phyloP scores from a whole-genome alignment of 2,888 invertebrate species.

The Cactoblastis cactorum region DNA sequence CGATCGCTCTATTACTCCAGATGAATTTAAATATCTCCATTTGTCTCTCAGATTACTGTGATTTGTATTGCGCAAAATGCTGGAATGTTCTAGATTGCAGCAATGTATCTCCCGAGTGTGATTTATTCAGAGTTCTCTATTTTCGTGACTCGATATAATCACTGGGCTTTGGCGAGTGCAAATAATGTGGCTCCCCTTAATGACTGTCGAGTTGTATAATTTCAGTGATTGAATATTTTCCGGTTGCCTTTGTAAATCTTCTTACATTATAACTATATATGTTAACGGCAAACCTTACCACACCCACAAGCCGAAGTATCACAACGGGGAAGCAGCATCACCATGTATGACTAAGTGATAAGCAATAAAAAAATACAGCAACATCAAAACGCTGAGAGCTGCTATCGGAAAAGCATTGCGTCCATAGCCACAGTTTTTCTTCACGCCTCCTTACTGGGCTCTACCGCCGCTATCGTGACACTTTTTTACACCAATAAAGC shows the following conservation, averaged over 20 bases:
- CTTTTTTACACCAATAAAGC: constrained; percentile 30
- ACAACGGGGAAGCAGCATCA: constrained; percentile 6
- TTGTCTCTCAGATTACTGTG: constrained; percentile 19
- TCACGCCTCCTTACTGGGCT: constrained; percentile 23
- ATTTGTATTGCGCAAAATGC: constrained; percentile 7
- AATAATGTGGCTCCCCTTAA: not conserved
- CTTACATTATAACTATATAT: not conserved
- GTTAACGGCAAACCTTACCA: constrained; percentile 1
- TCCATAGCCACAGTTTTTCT: constrained; percentile 7
- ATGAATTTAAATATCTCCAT: constrained; percentile 28
- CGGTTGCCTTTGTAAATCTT: not conserved
- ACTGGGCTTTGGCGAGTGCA: constrained; percentile 1
- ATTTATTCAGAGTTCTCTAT: constrained; percentile 4
- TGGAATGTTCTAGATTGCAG: constrained; percentile 11
- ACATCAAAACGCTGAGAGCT: constrained; percentile 4
- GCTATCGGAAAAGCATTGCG: constrained; percentile 8
- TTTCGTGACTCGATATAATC: constrained; percentile 2
- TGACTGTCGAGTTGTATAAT: not conserved
- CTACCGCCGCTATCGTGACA: constrained; percentile 19
- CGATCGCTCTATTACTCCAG: constrained; percentile 27
- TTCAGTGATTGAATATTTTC: not conserved
- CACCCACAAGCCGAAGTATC: constrained; percentile 1
- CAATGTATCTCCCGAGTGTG: constrained; percentile 6
- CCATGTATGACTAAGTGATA: constrained; percentile 11
- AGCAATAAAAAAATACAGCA: constrained; percentile 8